Conservation (phyloP, 1,140 invertebrate species). For the Megalopta genalis region DNA sequence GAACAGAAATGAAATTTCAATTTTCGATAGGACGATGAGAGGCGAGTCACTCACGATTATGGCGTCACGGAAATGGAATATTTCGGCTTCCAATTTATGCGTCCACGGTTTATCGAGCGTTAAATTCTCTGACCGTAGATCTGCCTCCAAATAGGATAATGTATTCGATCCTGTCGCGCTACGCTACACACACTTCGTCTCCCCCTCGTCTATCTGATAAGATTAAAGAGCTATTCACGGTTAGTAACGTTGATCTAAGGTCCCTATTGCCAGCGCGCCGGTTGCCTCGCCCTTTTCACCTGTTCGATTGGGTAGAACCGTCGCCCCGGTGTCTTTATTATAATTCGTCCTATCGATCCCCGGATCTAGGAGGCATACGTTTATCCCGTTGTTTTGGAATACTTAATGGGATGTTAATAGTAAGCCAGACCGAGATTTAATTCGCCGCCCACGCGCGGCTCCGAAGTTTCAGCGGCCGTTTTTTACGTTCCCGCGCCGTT, state of each 20-base stretch:
- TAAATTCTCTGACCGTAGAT: not conserved
- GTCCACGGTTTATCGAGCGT: conserved; percentile 5
- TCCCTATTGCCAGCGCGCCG: not conserved
- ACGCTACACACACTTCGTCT: no score
- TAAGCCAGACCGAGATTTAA: not conserved
- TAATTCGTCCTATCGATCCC: not conserved
- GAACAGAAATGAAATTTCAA: not conserved
- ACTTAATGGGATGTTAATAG: not conserved
- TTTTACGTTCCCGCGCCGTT: no score
- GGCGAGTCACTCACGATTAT: not conserved
- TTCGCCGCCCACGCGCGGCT: not conserved
- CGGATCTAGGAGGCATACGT: not conserved
- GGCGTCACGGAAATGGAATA: conserved; percentile 1
- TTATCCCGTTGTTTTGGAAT: conserved; percentile 6
- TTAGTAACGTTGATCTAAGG: not conserved
- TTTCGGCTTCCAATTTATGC: conserved; percentile 6
- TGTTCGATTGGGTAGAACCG: not conserved
- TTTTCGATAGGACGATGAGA: not conserved
- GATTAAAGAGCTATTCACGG: not conserved
- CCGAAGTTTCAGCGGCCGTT: no score
- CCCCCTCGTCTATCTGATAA: not conserved
- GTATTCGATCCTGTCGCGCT: no score
- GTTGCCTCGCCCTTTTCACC: not conserved
- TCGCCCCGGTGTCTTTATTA: not conserved
- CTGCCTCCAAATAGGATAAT: no score